These are phyloP conservation scores for Nymphalis urticae DNA, from an alignment of 2,888 invertebrate genomes.

Conservation along the genomic window DNA sequence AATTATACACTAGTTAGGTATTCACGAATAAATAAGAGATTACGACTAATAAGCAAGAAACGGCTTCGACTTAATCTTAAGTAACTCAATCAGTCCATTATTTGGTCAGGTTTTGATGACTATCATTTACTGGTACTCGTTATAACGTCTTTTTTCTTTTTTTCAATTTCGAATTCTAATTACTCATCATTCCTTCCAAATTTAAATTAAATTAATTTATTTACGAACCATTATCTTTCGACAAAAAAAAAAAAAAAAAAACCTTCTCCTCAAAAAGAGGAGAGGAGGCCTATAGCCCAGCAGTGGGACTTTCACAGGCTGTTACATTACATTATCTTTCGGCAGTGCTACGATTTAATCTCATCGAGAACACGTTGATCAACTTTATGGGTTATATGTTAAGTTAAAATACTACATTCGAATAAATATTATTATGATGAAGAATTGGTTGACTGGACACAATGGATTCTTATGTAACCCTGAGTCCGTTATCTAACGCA, in stretches of 20 bases:
- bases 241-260: too few species aligned
- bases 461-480: not conserved
- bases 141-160: not conserved
- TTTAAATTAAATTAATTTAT: not conserved
- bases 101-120: not conserved
- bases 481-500: not conserved
- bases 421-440: not conserved
- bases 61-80: not conserved
- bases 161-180: not conserved
- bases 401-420: not conserved
- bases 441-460: not conserved
- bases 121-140: not conserved
- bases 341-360: too few species aligned
- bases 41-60: constrained; percentile 6
- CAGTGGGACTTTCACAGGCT: too few species aligned
- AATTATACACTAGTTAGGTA: not conserved
- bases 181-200: not conserved
- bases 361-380: too few species aligned
- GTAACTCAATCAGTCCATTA: constrained; percentile 7
- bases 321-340: too few species aligned
- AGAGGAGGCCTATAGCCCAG: too few species aligned
- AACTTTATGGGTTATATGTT: too few species aligned
- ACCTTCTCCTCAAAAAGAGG: too few species aligned
- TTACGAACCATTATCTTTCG: too few species aligned
- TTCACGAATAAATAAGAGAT: not conserved